Conservation (phyloP, 2,113 vertebrate species). For the Aviceda subcristata region DNA sequence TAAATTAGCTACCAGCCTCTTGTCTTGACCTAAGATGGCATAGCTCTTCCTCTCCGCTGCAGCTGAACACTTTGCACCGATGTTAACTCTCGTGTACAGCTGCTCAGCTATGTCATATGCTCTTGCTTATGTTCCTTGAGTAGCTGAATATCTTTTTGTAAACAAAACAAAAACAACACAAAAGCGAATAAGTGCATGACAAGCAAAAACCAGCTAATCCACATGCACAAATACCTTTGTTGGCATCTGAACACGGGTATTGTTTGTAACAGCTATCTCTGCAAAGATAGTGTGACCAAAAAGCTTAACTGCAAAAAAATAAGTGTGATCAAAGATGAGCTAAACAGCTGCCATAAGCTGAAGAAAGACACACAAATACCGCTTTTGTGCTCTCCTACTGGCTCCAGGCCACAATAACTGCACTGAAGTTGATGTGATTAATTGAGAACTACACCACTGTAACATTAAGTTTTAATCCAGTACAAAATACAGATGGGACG, state of each 20-base stretch:
- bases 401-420: conserved; percentile 32
- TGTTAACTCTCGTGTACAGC: conserved; percentile 12
- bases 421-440: conserved; percentile 15
- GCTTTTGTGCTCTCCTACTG: conserved; percentile 31
- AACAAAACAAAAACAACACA: conserved; percentile 40
- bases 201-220: conserved; percentile 36
- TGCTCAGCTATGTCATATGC: conserved; percentile 29
- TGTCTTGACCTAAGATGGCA: neutral
- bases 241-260: neutral
- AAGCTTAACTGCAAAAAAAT: conserved; percentile 50
- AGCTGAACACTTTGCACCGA: neutral
- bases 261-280: conserved; percentile 27
- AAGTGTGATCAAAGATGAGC: conserved; percentile 53
- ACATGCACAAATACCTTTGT: conserved; percentile 38
- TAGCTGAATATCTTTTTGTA: conserved; percentile 36
- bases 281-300: conserved; percentile 54
- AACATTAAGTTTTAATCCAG: conserved; percentile 23
- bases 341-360: conserved; percentile 49
- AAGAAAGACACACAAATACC: neutral
- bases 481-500: neutral
- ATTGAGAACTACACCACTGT: neutral
- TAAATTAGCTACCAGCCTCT: neutral
- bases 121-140: neutral
- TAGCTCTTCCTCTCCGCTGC: neutral
- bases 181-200: neutral